phyloP scores from a whole-genome alignment of 2,888 invertebrate species.

The Phasia obesa region DNA sequence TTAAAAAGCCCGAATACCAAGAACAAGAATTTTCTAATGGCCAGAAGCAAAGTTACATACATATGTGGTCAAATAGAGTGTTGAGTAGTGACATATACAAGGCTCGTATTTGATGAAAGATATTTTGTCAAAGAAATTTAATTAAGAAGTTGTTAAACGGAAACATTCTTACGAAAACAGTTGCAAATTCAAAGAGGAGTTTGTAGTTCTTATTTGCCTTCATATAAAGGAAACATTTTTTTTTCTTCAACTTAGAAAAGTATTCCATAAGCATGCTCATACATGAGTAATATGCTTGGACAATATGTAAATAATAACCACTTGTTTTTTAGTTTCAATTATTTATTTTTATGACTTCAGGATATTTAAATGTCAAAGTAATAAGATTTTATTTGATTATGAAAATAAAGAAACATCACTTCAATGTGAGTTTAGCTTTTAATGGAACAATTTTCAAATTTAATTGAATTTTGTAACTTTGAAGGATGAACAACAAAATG shows the following conservation, averaged over 20 bases:
- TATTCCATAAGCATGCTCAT: slow-evolving; percentile 2
- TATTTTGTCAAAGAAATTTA: slow-evolving; percentile 73
- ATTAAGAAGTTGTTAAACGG: slow-evolving; percentile 73
- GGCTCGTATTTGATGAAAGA: slow-evolving; percentile 43
- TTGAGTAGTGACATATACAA: slow-evolving; percentile 11
- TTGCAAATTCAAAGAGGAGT: slow-evolving; percentile 29
- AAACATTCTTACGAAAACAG: slow-evolving; percentile 63
- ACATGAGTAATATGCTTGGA: slow-evolving; percentile 43
- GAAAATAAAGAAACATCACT: slow-evolving; percentile 45
- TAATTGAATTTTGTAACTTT: slow-evolving; percentile 66
- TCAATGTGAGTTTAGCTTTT: slow-evolving; percentile 54
- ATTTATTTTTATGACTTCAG: slow-evolving; percentile 56
- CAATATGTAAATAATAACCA: slow-evolving; percentile 69
- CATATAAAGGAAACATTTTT: slow-evolving; percentile 10
- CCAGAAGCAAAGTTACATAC: slow-evolving; percentile 65
- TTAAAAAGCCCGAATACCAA: slow-evolving; percentile 25
- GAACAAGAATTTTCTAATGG: slow-evolving; percentile 41
- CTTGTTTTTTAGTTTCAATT: slow-evolving; percentile 47
- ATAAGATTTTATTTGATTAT: slow-evolving; percentile 73
- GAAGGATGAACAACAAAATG: background rate
- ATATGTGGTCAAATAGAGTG: slow-evolving; percentile 61
- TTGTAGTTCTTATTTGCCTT: background rate
- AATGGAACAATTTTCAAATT: slow-evolving; percentile 52
- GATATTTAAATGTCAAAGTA: slow-evolving; percentile 72
- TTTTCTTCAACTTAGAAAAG: background rate